Base-by-base conservation (phyloP, 2,113 vertebrate species). In the Riparia riparia region DNA sequence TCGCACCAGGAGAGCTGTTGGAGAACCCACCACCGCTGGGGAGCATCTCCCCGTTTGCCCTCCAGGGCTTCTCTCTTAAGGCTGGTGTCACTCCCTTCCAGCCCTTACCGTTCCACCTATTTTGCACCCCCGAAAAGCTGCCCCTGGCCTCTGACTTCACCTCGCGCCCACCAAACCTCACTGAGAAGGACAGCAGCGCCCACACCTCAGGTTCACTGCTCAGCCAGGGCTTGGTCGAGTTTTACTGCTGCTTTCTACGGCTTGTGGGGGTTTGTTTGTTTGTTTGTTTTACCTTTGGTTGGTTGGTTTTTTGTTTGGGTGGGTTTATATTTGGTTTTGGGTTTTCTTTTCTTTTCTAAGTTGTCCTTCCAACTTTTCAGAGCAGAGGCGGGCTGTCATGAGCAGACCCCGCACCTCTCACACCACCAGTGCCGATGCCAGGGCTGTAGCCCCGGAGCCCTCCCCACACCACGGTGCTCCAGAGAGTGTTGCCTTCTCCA, bases 101-200 rank as follows among this genome's bases (percentile, higher is more conserved):
- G 28, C 47, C 18, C 4, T 54, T 47, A 32, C 6, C 7, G 14
- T 69, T 45, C 7, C 17, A 22, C 7, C 16, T 5, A 37, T 22
- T 31, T 34, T 39, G 8, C 9, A 14, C 2, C 20, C 45, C 14
- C 1, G 3, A 39, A 72, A 81, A 29, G 4, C 25, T 70, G 28
- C 5, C 44, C 31, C 20, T 12, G 17, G 8, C 17, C n/a, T 50
- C 39, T 66, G 50, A 50, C 22, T 45, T 73, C 39, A 13, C 12
- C 29, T 7, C 1, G 0, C 1, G 1, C 34, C 54, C 50, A 9
- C 6, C 32, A 17, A 7, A 29, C 24, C 19, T 16, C 22, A 6
- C 8, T 24, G 44, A 12, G 54, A 7, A 14, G 8, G 16, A 13
- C 0, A 10, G 28, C 31, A 57, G 32, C 5, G 24, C 32, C 58